phyloP scores from a whole-genome alignment of 2,888 invertebrate species.

The Molorchus minor region DNA sequence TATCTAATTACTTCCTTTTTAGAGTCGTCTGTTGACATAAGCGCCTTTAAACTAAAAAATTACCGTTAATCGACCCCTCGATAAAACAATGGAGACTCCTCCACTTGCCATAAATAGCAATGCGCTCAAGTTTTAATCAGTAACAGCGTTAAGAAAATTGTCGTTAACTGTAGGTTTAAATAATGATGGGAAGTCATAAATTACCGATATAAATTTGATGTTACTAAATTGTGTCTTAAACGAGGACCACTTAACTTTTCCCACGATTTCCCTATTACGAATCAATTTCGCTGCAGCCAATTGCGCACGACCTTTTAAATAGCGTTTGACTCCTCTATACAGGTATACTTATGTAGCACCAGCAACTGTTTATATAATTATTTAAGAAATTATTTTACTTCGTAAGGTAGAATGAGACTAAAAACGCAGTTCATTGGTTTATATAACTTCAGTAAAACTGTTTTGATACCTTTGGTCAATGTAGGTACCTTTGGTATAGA shows the following conservation, averaged over 20 bases:
- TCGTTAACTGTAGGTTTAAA: constrained; percentile 16
- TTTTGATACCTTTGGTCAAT: too few relatives aligned
- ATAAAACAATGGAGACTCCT: constrained; percentile 13
- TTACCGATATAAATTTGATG: constrained; percentile 35
- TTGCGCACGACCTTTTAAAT: neutral
- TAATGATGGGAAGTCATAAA: constrained; percentile 37
- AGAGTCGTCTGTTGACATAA: neutral
- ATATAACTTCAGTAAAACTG: too few relatives aligned
- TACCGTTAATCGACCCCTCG: neutral
- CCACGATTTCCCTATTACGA: constrained; percentile 34
- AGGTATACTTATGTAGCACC: too few relatives aligned
- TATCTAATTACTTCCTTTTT: neutral
- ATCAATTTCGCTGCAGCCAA: constrained; percentile 11
- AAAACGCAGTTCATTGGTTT: too few relatives aligned
- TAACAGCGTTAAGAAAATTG: constrained; percentile 10
- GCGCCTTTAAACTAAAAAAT: constrained; percentile 6
- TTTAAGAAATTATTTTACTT: too few relatives aligned
- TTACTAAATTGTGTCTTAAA: constrained; percentile 35
- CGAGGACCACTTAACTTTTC: constrained; percentile 34
- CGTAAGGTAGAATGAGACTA: too few relatives aligned
- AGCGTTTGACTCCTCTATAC: too few relatives aligned
- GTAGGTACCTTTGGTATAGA: too few relatives aligned
- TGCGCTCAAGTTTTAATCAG: constrained; percentile 15
- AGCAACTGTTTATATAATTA: too few relatives aligned
- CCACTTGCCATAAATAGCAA: constrained; percentile 17